phyloP scores from a whole-genome alignment of 2,888 invertebrate genomes.

The Mantis religiosa region DNA sequence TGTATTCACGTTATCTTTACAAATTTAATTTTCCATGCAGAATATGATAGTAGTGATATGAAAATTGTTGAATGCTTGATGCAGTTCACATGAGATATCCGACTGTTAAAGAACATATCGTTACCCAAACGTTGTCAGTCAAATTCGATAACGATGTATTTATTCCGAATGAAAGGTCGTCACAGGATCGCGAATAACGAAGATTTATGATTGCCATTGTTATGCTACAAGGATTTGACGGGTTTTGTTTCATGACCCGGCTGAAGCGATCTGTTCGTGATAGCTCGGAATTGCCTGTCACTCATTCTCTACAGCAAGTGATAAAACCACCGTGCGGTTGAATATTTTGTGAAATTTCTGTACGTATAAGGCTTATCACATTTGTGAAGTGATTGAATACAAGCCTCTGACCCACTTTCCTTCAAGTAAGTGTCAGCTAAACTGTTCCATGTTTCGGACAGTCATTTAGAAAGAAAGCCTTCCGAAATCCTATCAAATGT shows the following conservation, averaged over 20 bases:
- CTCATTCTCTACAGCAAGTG: neutral
- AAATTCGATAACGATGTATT: neutral
- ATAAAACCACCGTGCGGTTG: neutral
- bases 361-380: neutral
- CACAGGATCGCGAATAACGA: neutral
- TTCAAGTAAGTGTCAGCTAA: too few species aligned
- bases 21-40: neutral
- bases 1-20: too few species aligned
- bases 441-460: too few species aligned
- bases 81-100: neutral
- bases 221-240: neutral
- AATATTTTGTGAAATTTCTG: neutral
- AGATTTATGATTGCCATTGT: neutral
- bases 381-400: neutral
- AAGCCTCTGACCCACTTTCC: too few species aligned
- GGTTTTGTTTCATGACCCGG: neutral
- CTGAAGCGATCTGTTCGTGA: neutral
- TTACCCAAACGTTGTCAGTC: neutral
- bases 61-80: neutral
- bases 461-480: too few species aligned
- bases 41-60: neutral
- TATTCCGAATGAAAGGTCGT: neutral
- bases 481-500: too few species aligned
- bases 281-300: neutral
- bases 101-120: neutral